phyloP scores from a whole-genome alignment of 2,113 vertebrate species.

The Grammomys dolichurus region DNA sequence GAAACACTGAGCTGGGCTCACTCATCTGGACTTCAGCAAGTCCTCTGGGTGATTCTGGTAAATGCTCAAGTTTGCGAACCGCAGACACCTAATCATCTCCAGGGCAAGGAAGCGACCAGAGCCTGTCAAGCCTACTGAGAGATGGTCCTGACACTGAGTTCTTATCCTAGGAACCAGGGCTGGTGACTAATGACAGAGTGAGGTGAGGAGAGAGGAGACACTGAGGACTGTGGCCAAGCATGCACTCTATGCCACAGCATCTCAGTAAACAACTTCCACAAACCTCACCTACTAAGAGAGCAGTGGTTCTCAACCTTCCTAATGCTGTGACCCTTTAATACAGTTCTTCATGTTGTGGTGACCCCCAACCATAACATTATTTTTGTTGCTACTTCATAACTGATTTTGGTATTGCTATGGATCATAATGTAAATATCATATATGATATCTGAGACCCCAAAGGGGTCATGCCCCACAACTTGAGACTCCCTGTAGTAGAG shows the following conservation, averaged over 20 bases:
- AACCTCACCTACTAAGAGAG: not conserved
- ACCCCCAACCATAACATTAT: not conserved
- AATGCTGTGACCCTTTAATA: not conserved
- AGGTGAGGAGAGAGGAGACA: too few relatives aligned
- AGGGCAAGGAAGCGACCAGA: accelerated
- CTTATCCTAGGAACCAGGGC: not conserved
- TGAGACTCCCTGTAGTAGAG: not conserved
- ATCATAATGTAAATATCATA: not conserved
- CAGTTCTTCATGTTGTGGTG: not conserved
- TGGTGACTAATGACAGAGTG: accelerated
- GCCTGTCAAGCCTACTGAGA: not conserved
- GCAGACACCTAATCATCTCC: not conserved
- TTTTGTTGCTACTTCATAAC: not conserved
- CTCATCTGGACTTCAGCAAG: not conserved
- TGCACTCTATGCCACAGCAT: accelerated
- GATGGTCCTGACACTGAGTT: accelerated
- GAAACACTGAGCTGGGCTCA: not conserved
- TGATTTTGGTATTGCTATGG: not conserved
- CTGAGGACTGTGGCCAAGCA: not conserved
- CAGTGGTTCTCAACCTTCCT: not conserved
- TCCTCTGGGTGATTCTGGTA: too few relatives aligned
- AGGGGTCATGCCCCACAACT: not conserved
- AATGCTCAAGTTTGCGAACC: accelerated
- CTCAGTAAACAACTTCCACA: accelerated
- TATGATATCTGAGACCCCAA: not conserved